Evolutionary conservation across 2,797 vertebrate species (phyloP), one percentile per base, ranked within the genome.

Genomic region (Rhinatrema bivittatum): DNA sequence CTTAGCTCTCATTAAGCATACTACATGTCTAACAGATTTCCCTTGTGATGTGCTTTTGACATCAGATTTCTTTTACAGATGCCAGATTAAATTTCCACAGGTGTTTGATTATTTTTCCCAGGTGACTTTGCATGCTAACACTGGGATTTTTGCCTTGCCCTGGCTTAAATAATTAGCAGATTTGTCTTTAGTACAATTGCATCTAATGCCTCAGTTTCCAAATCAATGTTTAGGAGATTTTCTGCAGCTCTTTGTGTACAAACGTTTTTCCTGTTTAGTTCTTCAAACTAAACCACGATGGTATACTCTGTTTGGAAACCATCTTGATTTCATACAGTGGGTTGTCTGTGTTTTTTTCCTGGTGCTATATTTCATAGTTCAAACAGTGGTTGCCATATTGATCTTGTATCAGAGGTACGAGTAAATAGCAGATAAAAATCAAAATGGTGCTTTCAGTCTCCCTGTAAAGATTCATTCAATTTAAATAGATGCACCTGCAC

Each of bases 101-200:
- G 59, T 49, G 38, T 68, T 56, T 65, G 74, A 72, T 56, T 65
- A 66, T 65, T 58, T 56, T 53, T 48, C 49, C 49, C 49, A 45
- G 46, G 47, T 50, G 44, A 50, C 63, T 56, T 39, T 42, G 15
- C 28, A 41, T 42, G 15, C 51, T 49, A 40, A 59, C 50, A 52
- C 57, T 29, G 41, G 70, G 67, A 53, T 60, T 51, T 54, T 21
- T 3, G 34, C 42, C 56, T 17, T 42, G 49, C 53, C 17, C 56
- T 46, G 60, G 9, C 22, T 65, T 70, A 58, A 70, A 55, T 58
- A 76, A 67, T 29, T 48, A 64, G 46, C 50, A 71, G 11, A 30
- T 16, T 10, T 16, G 14, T 10, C 57, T 67, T 58, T 26, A 31
- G 45, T 47, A 25, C 26, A 42, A 20, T 55, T 50, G 59, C 51